Evolutionary conservation across 2,797 vertebrate genomes (phyloP).

Genomic region (Characodon lateralis): DNA sequence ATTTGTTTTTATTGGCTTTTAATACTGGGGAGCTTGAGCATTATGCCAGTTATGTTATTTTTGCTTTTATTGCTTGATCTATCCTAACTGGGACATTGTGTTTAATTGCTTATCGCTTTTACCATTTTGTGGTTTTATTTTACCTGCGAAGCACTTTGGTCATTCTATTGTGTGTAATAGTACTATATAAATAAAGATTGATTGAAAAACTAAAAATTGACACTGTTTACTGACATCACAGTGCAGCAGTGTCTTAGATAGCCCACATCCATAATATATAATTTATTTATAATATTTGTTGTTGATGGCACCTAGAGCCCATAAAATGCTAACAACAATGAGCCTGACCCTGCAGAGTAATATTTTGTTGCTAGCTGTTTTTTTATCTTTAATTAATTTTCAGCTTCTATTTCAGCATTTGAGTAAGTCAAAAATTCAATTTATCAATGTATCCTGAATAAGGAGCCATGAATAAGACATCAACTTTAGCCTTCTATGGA

Average conservation of each 20-base stretch:
- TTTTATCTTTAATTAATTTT: background rate
- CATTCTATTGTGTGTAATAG: too few species aligned
- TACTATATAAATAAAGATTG: too few species aligned
- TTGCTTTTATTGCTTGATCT: too few species aligned
- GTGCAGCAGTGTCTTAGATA: background rate
- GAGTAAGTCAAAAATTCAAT: too few species aligned
- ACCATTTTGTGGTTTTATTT: too few species aligned
- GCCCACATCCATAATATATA: background rate
- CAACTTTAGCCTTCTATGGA: background rate
- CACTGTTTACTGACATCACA: background rate
- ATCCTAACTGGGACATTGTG: too few species aligned
- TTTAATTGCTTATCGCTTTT: too few species aligned
- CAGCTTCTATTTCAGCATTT: background rate
- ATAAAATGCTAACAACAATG: background rate
- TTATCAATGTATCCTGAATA: background rate
- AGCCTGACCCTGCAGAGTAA: background rate
- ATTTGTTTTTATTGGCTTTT: too few species aligned
- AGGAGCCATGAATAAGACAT: background rate
- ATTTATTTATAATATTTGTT: background rate
- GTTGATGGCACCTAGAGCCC: background rate
- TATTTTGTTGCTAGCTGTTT: background rate
- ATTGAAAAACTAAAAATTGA: background rate
- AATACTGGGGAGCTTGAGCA: too few species aligned
- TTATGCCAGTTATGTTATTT: too few species aligned
- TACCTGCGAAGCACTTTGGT: too few species aligned